Base-by-base conservation (phyloP, 2,888 invertebrate genomes). In the Salpingus planirostris region DNA sequence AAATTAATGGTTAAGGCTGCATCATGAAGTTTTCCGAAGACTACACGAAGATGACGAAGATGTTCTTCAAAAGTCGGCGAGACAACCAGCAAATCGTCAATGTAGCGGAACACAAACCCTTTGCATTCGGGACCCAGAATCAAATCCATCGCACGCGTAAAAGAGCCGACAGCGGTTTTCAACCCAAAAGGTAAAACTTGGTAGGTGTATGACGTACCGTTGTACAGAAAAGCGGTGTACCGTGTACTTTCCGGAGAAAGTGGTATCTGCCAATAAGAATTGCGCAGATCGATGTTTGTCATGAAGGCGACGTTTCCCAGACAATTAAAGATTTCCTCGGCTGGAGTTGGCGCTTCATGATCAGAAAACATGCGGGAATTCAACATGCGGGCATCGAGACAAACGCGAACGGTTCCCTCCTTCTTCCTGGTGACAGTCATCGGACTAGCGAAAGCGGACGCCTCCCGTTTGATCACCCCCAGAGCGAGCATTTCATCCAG, bases 301-400 rank as follows among this genome's bases (percentile, higher is more conserved):
- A 46, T 30, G 25, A 29, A 40, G 6, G 21, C 26, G n/a, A 32
- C 3, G 3, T 12, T 18, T 3, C 21, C 8, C n/a, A 26, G 22
- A 2, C 25, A 29, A 18, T 33, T 38, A 18, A 48, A 23, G 10
- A 48, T 22, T 21, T 48, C 45, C 21, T 45, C 43, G 3, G 38
- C 29, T 11, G 41, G 36, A 6, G 25, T 24, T 10, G 46, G 49
- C 8, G 44, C 33, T 24, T 57, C 55, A 2, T 47, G 38, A 30
- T 59, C 55, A 0, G 47, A 36, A 12, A 50, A 42, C 25, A 59
- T 55, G 13, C 40, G 27, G 7, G 39, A 38, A 39, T 59, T 59
- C 1, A 57, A 22, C 25, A 36, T 42, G 6, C 59, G 22, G 0
- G 55, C 56, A 36, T 58, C 56, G 11, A 56, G 31, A 35, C 56